These are phyloP conservation scores for Drosophila bunnanda DNA, from an alignment of 2,888 invertebrate species.

Conservation along the genomic window DNA sequence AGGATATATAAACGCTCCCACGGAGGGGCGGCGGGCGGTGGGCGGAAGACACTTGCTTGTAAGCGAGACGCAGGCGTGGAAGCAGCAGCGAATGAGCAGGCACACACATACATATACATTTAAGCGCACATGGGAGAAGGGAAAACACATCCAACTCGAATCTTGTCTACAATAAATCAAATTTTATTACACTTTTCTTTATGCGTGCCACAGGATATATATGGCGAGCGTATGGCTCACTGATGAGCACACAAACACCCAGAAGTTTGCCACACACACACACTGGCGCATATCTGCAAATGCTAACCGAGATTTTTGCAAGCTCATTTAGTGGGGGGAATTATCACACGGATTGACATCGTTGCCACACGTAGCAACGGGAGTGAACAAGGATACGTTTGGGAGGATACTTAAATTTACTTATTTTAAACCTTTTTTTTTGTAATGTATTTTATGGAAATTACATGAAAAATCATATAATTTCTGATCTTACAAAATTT, in stretches of 20 bases:
- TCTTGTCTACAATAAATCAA: slow-evolving; percentile 85
- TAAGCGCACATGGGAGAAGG: slow-evolving; percentile 21
- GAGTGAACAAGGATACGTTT: not conserved
- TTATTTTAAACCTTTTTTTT: not conserved
- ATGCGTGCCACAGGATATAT: slow-evolving; percentile 83
- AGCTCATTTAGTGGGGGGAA: slow-evolving; percentile 63
- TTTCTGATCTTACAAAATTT: not conserved
- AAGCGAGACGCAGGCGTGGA: slow-evolving; percentile 65
- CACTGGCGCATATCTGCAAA: slow-evolving; percentile 18
- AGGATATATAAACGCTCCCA: slow-evolving; percentile 50
- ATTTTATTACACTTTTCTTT: slow-evolving; percentile 85
- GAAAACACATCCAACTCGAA: slow-evolving; percentile 82
- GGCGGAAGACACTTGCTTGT: slow-evolving; percentile 39
- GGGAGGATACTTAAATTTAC: not conserved
- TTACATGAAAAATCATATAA: not conserved
- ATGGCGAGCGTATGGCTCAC: slow-evolving; percentile 79
- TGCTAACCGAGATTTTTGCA: slow-evolving; percentile 68
- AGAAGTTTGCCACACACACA: slow-evolving; percentile 28
- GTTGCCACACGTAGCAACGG: slow-evolving; percentile 28
- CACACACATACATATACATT: slow-evolving; percentile 47
- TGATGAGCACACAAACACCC: slow-evolving; percentile 67
- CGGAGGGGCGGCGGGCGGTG: slow-evolving; percentile 1
- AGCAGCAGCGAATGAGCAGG: slow-evolving; percentile 72
- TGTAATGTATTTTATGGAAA: not conserved
- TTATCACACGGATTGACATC: slow-evolving; percentile 58